These are phyloP conservation scores for Agriopis leucophaearia DNA, from an alignment of 2,888 invertebrate genomes.

Conservation along the genomic window DNA sequence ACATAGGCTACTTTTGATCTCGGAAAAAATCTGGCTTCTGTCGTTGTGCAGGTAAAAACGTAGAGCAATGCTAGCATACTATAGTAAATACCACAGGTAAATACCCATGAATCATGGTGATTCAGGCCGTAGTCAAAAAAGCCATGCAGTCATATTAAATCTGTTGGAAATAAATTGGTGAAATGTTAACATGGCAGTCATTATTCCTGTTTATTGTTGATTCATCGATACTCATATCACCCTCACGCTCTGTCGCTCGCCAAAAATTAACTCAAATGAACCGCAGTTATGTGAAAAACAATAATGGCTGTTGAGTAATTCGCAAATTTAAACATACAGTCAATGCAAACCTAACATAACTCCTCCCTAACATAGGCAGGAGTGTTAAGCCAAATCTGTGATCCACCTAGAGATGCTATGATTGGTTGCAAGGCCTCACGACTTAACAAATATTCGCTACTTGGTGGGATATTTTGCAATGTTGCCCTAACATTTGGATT, in stretches of 20 bases:
- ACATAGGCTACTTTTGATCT: no score
- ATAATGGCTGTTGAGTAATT: not conserved
- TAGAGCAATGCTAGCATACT: no score
- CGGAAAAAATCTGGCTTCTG: no score
- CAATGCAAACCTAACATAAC: not conserved
- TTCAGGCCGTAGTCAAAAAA: not conserved
- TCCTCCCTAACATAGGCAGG: not conserved
- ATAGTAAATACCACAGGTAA: no score
- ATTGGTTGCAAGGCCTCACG: not conserved
- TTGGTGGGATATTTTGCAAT: not conserved
- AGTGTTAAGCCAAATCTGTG: not conserved
- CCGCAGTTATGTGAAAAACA: constrained; percentile 47
- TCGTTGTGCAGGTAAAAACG: no score
- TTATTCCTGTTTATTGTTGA: constrained; percentile 47
- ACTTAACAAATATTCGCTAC: not conserved
- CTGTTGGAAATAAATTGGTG: constrained; percentile 25
- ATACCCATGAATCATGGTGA: not conserved
- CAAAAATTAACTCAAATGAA: constrained; percentile 53
- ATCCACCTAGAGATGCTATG: not conserved
- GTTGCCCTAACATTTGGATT: not conserved
- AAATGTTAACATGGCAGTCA: constrained; percentile 30
- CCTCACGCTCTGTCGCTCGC: constrained; percentile 55
- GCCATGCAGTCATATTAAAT: constrained; percentile 12
- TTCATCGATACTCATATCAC: constrained; percentile 53
- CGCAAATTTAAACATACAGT: no score